Base-by-base conservation (phyloP, 53 echinoderm and acorn worm genomes). In the Arbacia lixula region DNA sequence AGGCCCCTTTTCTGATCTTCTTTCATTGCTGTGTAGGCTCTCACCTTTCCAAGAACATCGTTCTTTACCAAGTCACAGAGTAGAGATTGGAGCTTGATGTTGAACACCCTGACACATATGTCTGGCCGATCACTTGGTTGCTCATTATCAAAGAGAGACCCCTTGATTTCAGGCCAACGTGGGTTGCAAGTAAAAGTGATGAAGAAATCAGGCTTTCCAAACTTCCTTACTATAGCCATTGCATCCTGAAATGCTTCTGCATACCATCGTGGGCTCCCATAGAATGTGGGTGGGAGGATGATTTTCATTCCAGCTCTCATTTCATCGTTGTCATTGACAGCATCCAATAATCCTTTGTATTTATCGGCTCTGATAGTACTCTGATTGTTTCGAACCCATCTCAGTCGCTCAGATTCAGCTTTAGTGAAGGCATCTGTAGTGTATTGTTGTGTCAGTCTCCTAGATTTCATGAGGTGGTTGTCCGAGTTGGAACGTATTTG, bases 181-280 rank as follows among this genome's bases (percentile, higher is more conserved):
- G 89, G 80, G 42, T 89, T 85, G 78, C 85, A 85, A 24, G 89
- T 89, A 21, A 89, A 85, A 35, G 89, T 89, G 36, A 89, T n/a
- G 72, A 85, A 89, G 11, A 78, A 27, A 55, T 89, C 69, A 52
- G 89, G 89, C 41, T 85, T 85, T 20, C 89, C 89, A 85, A 38
- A 89, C 28, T 56, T 85, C 27, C 85, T 68, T 31, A 89, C 85
- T n/a, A 89, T 85, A n/a, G 89, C 89, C 40, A 83, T 76, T 17
- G 66, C 74, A 76, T 89, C 89, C 30, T 57, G 68, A 79, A 85
- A 89, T 10, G 66, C 52, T 67, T 89, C 71, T 46, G 41, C 42
- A 43, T 71, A 71, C 71, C 68, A 89, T 32, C 89, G n/a, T 11
- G 89, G 89, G 54, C 66, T 76, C 25, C 90, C 62, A 28, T 25